These are phyloP conservation scores for Hafferia zeledoni DNA, from an alignment of 2,797 vertebrate genomes.

Conservation along the genomic window DNA sequence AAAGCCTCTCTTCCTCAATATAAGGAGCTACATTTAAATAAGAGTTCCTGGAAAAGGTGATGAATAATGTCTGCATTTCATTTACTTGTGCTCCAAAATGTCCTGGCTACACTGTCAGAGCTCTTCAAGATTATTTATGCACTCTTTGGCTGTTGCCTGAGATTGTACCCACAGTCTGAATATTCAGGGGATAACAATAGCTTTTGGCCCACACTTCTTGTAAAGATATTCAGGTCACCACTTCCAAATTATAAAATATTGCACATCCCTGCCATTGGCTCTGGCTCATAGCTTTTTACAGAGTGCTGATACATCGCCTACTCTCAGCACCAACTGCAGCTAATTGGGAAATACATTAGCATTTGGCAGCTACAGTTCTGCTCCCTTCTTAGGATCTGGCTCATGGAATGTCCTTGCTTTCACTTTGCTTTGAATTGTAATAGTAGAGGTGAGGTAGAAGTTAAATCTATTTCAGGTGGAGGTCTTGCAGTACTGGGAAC, in stretches of 20 bases:
- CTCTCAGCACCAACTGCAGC: not conserved
- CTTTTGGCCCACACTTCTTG: not conserved
- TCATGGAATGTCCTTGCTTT: slow-evolving; percentile 4
- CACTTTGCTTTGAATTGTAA: slow-evolving; percentile 11
- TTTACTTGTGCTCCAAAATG: not conserved
- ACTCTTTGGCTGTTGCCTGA: not conserved
- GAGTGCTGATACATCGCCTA: not conserved
- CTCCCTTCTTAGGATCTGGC: not conserved
- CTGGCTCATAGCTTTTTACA: not conserved
- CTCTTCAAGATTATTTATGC: not conserved
- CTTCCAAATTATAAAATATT: not conserved
- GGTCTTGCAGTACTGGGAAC: not conserved
- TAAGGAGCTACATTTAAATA: not conserved
- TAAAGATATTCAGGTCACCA: not conserved
- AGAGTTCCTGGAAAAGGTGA: not conserved
- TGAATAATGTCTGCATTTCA: not conserved
- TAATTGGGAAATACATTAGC: slow-evolving; percentile 20
- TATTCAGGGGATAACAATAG: not conserved
- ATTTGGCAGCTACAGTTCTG: slow-evolving; percentile 16
- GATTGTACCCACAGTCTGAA: not conserved
- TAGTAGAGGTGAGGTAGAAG: slow-evolving; percentile 21
- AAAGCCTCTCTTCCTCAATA: not conserved
- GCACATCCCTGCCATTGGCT: not conserved
- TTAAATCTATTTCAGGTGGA: slow-evolving; percentile 6
- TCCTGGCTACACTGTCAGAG: not conserved